A percentile compares a stretch with the other conserved stretches of the same genome.
These are phyloP conservation scores for Drosophila ironensis DNA, from an alignment of 1,140 invertebrate species.

Conservation along the genomic window DNA sequence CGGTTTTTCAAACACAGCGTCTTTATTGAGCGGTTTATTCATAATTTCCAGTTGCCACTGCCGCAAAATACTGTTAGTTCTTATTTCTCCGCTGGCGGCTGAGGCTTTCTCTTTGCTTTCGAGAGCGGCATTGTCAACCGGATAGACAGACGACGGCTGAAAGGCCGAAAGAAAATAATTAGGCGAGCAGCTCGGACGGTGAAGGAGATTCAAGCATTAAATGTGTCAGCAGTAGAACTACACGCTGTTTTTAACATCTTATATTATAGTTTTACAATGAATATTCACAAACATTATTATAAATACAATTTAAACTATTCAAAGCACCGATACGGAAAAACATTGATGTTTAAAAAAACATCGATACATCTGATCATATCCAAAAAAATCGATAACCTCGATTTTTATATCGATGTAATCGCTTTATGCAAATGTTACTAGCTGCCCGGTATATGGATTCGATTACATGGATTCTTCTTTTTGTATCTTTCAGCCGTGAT, in stretches of 20 bases:
- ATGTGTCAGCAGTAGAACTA: too few relatives aligned
- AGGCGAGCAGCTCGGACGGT: background rate
- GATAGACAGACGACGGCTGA: too few relatives aligned
- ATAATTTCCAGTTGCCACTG: conserved; percentile 60
- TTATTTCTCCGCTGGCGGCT: conserved; percentile 40
- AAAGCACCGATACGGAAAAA: too few relatives aligned
- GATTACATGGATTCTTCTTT: background rate
- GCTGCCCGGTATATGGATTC: too few relatives aligned
- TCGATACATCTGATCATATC: too few relatives aligned
- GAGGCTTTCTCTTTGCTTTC: conserved; percentile 59
- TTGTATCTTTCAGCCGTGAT: conserved; percentile 89
- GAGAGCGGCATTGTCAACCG: conserved; percentile 64
- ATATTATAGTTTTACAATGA: too few relatives aligned
- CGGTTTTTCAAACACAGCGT: conserved; percentile 43
- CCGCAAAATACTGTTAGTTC: conserved; percentile 69
- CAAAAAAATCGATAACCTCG: too few relatives aligned
- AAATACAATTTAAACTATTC: too few relatives aligned
- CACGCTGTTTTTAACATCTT: too few relatives aligned
- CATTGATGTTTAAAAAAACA: too few relatives aligned
- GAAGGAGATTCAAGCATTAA: background rate
- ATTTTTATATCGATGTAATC: too few relatives aligned
- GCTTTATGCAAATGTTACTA: background rate
- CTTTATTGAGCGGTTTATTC: conserved; percentile 66
- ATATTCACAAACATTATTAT: too few relatives aligned
- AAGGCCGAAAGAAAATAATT: background rate